Conservation (phyloP, 2,888 invertebrate species). For the Euzophera pinguis region DNA sequence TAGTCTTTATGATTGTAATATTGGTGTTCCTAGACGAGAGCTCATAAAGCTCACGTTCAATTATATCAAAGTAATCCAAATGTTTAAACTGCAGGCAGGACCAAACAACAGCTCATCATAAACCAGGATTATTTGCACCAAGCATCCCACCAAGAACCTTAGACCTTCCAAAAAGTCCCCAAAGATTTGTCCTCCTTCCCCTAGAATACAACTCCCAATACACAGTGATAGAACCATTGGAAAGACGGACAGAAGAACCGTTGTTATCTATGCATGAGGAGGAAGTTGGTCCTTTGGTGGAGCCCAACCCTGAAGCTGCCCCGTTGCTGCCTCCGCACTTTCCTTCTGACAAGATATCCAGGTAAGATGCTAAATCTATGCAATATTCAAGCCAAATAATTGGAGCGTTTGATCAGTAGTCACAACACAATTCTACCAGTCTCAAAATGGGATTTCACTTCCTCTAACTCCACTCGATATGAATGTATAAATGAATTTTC, state of each 20-base stretch:
- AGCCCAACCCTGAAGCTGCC: constrained; percentile 45
- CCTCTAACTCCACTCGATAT: no score
- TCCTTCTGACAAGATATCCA: constrained; percentile 43
- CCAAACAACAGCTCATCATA: constrained; percentile 62
- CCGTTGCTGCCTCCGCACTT: constrained; percentile 56
- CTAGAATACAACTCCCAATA: constrained; percentile 55
- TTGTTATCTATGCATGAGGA: constrained; percentile 55
- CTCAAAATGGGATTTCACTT: no score
- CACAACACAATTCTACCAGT: no score
- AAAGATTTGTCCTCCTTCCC: constrained; percentile 55
- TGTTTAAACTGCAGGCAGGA: background rate
- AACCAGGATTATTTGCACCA: constrained; percentile 78
- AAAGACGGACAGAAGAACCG: constrained; percentile 48
- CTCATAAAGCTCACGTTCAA: no score
- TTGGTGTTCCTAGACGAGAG: no score
- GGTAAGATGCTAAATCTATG: constrained; percentile 17
- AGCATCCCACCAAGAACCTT: constrained; percentile 60
- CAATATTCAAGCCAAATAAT: no score
- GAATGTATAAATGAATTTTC: no score
- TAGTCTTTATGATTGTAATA: no score
- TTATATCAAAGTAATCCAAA: constrained; percentile 14
- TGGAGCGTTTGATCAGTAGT: no score
- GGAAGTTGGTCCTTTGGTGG: constrained; percentile 58
- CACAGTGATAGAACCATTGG: constrained; percentile 58
- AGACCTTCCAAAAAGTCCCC: constrained; percentile 37